Evolutionary conservation across 2,113 vertebrate species (phyloP).

Genomic region (Leptobrachium ailaonicum): DNA sequence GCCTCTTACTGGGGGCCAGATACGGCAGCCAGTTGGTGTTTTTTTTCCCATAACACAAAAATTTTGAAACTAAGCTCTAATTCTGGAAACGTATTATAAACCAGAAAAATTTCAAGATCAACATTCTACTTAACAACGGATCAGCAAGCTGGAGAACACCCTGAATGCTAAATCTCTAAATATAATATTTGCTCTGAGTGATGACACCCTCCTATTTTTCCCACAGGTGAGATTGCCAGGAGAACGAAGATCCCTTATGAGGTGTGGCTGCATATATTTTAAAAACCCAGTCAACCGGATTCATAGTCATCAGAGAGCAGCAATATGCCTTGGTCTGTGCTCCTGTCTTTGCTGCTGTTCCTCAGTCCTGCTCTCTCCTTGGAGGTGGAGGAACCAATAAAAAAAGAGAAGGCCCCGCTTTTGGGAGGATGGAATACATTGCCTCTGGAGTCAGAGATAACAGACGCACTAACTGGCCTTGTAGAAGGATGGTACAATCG

Average conservation of each 20-base stretch:
- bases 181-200: constrained; percentile 15
- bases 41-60: too few species aligned
- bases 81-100: too few species aligned
- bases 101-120: too few species aligned
- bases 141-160: not conserved
- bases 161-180: not conserved
- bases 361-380: not conserved
- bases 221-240: not conserved
- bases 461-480: not conserved
- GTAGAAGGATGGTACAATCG: not conserved
- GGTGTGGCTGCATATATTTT: not conserved
- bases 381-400: not conserved
- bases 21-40: too few species aligned
- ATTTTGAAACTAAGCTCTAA: too few species aligned
- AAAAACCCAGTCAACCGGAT: not conserved
- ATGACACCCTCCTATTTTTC: not conserved
- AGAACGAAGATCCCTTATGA: not conserved
- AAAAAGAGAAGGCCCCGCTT: too few species aligned
- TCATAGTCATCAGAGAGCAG: not conserved
- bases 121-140: too few species aligned
- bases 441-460: not conserved
- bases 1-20: too few species aligned
- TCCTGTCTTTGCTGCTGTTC: not conserved
- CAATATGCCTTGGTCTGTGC: not conserved
- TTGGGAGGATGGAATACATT: not conserved